Evolutionary conservation across 2,888 invertebrate genomes (phyloP).

Genomic region (Tryphoninae sp.): DNA sequence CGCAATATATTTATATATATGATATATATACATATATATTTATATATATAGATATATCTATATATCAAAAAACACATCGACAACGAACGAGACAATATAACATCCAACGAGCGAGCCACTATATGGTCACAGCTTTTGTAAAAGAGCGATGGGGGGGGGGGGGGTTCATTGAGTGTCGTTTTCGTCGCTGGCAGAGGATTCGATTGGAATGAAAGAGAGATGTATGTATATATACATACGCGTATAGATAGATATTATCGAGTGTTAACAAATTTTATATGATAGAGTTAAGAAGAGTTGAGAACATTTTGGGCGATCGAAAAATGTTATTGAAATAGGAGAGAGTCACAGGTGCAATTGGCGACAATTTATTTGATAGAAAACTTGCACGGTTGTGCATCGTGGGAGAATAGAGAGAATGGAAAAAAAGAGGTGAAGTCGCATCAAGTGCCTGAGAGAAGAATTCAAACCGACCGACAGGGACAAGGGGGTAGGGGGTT

Average conservation of each 20-base stretch:
- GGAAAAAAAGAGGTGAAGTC: conserved; percentile 25
- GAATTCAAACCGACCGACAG: not conserved
- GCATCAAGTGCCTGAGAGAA: conserved; percentile 16
- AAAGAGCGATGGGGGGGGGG: conserved; percentile 72
- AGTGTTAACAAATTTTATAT: conserved; percentile 11
- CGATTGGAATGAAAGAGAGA: conserved; percentile 36
- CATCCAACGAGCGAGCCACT: conserved; percentile 82
- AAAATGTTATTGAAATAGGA: conserved; percentile 26
- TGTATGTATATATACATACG: not conserved
- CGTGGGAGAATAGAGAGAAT: conserved; percentile 13
- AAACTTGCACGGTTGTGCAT: conserved; percentile 46
- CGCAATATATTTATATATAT: conserved; percentile 59
- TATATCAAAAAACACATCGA: conserved; percentile 78
- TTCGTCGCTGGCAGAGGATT: conserved; percentile 52
- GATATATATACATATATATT: conserved; percentile 56
- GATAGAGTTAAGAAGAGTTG: conserved; percentile 18
- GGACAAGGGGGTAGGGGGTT: conserved; percentile 10
- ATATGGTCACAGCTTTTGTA: conserved; percentile 80
- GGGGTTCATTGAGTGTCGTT: conserved; percentile 58
- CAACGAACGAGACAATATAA: conserved; percentile 81
- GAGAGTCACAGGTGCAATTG: conserved; percentile 28
- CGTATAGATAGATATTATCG: not conserved
- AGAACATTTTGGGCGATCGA: conserved; percentile 28
- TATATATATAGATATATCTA: conserved; percentile 65
- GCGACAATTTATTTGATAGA: conserved; percentile 42